These are phyloP conservation scores for Lepeophtheirus salmonis DNA, from an alignment of 1,140 invertebrate species.

Conservation along the genomic window DNA sequence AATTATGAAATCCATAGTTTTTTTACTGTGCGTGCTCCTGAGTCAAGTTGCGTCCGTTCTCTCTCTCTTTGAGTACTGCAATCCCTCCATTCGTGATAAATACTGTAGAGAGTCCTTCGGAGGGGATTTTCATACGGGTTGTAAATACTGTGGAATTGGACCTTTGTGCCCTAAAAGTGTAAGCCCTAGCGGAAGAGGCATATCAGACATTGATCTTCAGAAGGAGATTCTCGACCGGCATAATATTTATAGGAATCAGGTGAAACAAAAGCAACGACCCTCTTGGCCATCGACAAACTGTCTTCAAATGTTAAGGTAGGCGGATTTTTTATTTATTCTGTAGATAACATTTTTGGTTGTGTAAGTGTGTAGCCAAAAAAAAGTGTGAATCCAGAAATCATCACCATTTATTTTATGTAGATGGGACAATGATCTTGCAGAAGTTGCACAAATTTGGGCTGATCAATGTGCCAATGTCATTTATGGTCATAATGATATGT, in stretches of 20 bases:
- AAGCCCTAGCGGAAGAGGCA: background rate
- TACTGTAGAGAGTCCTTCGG: conserved; percentile 14
- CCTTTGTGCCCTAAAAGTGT: background rate
- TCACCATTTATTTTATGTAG: background rate
- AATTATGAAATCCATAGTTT: background rate
- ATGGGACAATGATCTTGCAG: conserved; percentile 17
- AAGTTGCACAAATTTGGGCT: conserved; percentile 16
- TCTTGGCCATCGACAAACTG: background rate
- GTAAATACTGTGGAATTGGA: conserved; percentile 13
- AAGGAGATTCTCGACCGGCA: conserved; percentile 14
- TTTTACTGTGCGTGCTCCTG: background rate
- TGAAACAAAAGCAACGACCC: background rate
- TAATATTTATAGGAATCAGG: conserved; percentile 8
- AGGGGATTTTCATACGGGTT: conserved; percentile 13
- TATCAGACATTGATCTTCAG: background rate
- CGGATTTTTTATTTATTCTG: too few species aligned
- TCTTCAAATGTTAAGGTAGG: background rate
- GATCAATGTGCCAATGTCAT: conserved; percentile 18
- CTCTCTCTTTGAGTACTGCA: conserved; percentile 4
- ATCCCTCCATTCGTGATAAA: conserved; percentile 3
- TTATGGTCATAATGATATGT: conserved; percentile 8
- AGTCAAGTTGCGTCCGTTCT: background rate
- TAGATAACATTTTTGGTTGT: too few species aligned
- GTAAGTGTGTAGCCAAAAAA: too few species aligned
- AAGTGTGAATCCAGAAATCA: too few species aligned